phyloP scores from a whole-genome alignment of 2,113 vertebrate genomes.

The Corythoichthys haematopterus region DNA sequence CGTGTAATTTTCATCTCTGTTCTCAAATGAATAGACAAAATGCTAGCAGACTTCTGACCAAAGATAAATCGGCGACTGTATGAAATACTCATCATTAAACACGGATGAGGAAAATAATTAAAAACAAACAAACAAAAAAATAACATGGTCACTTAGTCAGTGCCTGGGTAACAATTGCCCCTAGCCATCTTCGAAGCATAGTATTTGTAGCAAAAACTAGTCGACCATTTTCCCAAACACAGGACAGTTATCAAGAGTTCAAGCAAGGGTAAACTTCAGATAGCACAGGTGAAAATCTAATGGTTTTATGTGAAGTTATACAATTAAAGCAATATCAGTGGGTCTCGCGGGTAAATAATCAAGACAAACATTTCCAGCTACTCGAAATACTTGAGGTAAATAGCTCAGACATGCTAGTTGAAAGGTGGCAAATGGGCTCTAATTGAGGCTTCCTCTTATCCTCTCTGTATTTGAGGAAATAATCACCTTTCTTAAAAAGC shows the following conservation, averaged over 20 bases:
- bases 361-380: background rate
- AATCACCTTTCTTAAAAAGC: constrained; percentile 13
- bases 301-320: background rate
- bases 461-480: background rate
- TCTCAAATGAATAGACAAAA: too few species aligned
- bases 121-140: too few species aligned
- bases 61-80: too few species aligned
- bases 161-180: too few species aligned
- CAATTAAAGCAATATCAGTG: background rate
- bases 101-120: too few species aligned
- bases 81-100: too few species aligned
- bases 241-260: background rate
- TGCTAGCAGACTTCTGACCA: too few species aligned
- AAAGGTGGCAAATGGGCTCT: constrained; percentile 12
- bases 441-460: constrained; percentile 11
- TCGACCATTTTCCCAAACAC: too few species aligned
- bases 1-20: too few species aligned
- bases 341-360: background rate
- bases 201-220: too few species aligned
- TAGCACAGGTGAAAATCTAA: background rate
- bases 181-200: too few species aligned
- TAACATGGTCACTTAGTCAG: too few species aligned
- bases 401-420: constrained; percentile 7
- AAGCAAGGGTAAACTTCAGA: background rate
- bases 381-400: background rate